A percentile compares a stretch with the other conserved stretches of the same genome.
phyloP scores from a whole-genome alignment of 2,113 vertebrate species.

The Oreochromis tanganicae region DNA sequence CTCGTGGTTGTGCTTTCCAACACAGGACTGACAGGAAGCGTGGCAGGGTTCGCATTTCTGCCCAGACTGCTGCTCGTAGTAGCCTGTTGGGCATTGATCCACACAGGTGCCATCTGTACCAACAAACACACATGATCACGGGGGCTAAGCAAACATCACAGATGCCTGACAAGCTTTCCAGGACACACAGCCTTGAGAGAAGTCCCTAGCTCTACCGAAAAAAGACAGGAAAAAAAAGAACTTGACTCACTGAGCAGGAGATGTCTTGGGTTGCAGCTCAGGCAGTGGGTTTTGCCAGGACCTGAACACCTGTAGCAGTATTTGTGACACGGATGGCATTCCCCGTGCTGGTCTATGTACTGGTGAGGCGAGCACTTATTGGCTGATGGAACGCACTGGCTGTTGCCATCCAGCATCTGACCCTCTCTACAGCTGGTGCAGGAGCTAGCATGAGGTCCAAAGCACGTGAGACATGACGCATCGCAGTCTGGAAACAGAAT shows the following conservation, averaged over 20 bases:
- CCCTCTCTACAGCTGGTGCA: slow-evolving; percentile 78
- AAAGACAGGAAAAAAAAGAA: neutral
- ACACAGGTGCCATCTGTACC: slow-evolving; percentile 81
- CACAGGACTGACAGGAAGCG: slow-evolving; percentile 76
- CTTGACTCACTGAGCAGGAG: slow-evolving; percentile 82
- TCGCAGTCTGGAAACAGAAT: slow-evolving; percentile 75
- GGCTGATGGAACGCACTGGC: slow-evolving; percentile 59
- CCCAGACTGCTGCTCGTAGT: slow-evolving; percentile 66
- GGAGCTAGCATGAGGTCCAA: slow-evolving; percentile 47
- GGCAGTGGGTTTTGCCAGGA: slow-evolving; percentile 74
- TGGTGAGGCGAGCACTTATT: slow-evolving; percentile 62
- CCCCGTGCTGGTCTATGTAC: slow-evolving; percentile 65
- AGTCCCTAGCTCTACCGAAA: neutral
- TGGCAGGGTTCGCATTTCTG: slow-evolving; percentile 79
- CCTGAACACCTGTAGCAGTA: slow-evolving; percentile 81
- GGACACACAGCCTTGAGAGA: neutral
- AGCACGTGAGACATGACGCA: slow-evolving; percentile 76
- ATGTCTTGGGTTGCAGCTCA: slow-evolving; percentile 71
- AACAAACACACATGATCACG: neutral
- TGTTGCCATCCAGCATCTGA: slow-evolving; percentile 25
- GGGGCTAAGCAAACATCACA: neutral
- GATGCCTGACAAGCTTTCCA: neutral
- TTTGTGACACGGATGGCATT: slow-evolving; percentile 80
- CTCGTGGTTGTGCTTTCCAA: slow-evolving; percentile 75
- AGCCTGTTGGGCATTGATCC: slow-evolving; percentile 75